Percentiles rank a stretch among this genome's conserved stretches.
Conservation (phyloP, 1,140 invertebrate genomes). For the Macrobrachium nipponense region DNA sequence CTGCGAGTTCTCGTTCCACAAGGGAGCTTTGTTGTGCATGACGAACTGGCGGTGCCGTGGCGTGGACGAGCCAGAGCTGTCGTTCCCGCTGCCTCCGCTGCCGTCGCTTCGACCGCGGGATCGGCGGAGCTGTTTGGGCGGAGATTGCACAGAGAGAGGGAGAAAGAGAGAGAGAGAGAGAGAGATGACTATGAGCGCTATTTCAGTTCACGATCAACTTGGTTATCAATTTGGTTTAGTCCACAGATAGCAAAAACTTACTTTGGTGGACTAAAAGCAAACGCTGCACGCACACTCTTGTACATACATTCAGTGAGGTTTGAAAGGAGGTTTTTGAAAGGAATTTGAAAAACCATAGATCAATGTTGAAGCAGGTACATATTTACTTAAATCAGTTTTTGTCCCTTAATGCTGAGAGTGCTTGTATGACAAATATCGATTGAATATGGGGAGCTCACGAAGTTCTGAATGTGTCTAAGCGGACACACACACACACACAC, state of each 20-base stretch:
- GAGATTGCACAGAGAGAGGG: neutral
- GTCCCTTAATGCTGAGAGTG: too few species aligned
- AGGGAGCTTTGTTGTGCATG: slow-evolving; percentile 98
- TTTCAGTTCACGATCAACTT: too few species aligned
- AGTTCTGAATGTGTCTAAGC: too few species aligned
- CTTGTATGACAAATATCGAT: too few species aligned
- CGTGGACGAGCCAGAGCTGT: slow-evolving; percentile 53
- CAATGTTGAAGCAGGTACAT: too few species aligned
- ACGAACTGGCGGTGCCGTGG: slow-evolving; percentile 80
- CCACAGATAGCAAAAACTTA: neutral
- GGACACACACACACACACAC: too few species aligned
- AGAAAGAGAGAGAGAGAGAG: neutral
- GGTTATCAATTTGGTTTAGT: neutral
- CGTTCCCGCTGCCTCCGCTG: slow-evolving; percentile 34
- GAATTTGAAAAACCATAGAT: too few species aligned
- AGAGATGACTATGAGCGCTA: neutral
- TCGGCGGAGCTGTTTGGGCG: slow-evolving; percentile 57
- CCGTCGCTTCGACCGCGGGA: slow-evolving; percentile 58
- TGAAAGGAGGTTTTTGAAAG: too few species aligned
- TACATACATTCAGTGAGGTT: too few species aligned
- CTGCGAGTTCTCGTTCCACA: slow-evolving; percentile 99
- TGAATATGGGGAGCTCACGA: too few species aligned
- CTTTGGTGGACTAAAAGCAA: too few species aligned
- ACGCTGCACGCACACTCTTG: neutral
- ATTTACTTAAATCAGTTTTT: too few species aligned